Conservation (phyloP, 1,140 invertebrate species). For the Atta colombica region DNA sequence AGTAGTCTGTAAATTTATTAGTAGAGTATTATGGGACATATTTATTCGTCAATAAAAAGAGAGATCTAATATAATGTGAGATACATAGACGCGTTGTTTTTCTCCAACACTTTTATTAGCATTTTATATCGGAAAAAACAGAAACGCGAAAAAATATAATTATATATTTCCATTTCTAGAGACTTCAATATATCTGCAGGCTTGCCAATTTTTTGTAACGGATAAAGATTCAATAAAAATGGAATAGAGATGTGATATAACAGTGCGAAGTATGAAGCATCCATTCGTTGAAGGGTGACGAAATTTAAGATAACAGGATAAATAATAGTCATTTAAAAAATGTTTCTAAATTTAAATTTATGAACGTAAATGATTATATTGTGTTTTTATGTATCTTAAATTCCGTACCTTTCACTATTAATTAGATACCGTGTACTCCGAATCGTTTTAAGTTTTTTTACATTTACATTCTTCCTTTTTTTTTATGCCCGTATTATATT, state of each 20-base stretch:
- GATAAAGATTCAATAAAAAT: conserved; percentile 3
- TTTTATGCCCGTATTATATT: conserved; percentile 1
- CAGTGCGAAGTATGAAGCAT: background rate
- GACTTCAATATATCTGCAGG: background rate
- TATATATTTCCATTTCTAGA: background rate
- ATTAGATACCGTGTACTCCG: background rate
- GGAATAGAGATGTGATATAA: conserved; percentile 3
- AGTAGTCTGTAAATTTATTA: conserved; percentile 46
- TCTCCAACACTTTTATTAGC: conserved; percentile 48
- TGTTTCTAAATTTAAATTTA: background rate
- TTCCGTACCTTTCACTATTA: background rate
- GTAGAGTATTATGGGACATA: conserved; percentile 35
- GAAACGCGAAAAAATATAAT: conserved; percentile 21
- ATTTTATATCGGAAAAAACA: conserved; percentile 1
- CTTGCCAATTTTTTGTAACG: too few relatives aligned
- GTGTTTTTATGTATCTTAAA: background rate
- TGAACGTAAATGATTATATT: background rate
- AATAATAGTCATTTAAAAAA: background rate
- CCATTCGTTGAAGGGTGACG: background rate
- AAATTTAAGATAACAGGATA: background rate
- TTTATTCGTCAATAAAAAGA: conserved; percentile 58
- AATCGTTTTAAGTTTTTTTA: background rate
- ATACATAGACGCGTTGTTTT: conserved; percentile 28
- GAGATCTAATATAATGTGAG: conserved; percentile 22
- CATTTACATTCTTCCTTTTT: background rate